Base-by-base conservation (phyloP, 2,888 invertebrate species). In the Periphyllus acericola region DNA sequence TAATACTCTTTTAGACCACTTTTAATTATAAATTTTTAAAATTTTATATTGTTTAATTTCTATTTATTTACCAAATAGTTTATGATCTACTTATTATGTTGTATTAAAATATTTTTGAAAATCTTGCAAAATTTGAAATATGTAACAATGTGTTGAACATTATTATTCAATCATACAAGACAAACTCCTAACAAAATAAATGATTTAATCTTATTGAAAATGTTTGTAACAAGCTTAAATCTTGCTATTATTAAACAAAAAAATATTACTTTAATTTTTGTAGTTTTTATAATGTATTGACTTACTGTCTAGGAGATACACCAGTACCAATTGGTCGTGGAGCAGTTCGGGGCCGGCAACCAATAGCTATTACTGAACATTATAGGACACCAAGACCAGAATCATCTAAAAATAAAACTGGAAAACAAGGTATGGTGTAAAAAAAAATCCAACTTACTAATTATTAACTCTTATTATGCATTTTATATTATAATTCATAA, bases 401-500 rank as follows among this genome's bases (percentile, higher is more conserved):
- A 34, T 72, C 72, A 32, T 71, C 71, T 2, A 52, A 25, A 14
- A 25, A 0, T 82, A 0, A 0, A 60, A 25, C 46, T 46, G 82
- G 82, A 82, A 82, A 82, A 72, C 25, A 72, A 52, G 82, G 82
- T 80, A 80, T 36, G 19, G 1, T 36, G 0, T 66, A 29, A 66
- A n/a, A 60, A 60, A 46, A 46, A 46, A 46, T 46, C 11, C 11
- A 11, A 14, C 1, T 46, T 46, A 46, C 14, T 21, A 60, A 60
- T 25, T 60, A 21, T 60, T 60, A 55, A 60, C 21, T 25, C 1
- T 1, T 46, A 14, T 46, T 46, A 2, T 46, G 46, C 8, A 46
- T 46, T 14, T 1, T 46, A 46, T 46, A 46, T 11, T 46, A 14
- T 46, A 46, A 46, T 46, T 5, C 36, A 36, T 36, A 6, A 36